Conservation (phyloP, 2,113 vertebrate species). For the Megaceryle maxima region DNA sequence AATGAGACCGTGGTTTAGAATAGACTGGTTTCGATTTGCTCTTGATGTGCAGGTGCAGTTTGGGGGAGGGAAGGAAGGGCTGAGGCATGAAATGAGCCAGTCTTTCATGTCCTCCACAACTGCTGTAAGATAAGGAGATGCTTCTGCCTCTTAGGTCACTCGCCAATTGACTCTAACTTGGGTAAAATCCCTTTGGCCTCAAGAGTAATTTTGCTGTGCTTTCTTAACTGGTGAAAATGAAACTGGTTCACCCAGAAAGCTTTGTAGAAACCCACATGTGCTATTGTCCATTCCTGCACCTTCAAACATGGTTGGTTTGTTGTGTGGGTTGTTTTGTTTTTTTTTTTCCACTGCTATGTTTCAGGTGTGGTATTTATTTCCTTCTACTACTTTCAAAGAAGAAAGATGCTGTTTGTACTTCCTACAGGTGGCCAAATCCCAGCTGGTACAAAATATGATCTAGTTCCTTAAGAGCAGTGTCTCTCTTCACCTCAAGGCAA, state of each 20-base stretch:
- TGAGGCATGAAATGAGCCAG: background rate
- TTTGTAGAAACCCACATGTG: background rate
- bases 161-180: background rate
- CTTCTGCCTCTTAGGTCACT: background rate
- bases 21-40: conserved; percentile 41
- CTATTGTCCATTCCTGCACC: background rate
- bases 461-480: conserved; percentile 50
- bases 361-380: background rate
- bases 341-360: background rate
- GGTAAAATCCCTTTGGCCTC: background rate
- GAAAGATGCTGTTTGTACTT: background rate
- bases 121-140: background rate
- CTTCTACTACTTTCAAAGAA: conserved; percentile 22
- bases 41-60: conserved; percentile 46
- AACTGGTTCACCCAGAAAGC: background rate
- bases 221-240: conserved; percentile 4
- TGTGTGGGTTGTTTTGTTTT: background rate
- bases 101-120: background rate
- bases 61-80: conserved; percentile 30
- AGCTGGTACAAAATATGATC: conserved; percentile 28
- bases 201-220: background rate
- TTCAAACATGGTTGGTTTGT: background rate
- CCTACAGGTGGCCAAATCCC: conserved; percentile 40
- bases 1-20: conserved; percentile 40
- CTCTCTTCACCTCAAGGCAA: conserved; percentile 23